Percentiles rank a stretch among this genome's conserved stretches.
phyloP scores from a whole-genome alignment of 1,140 invertebrate genomes.

The Apis laboriosa region DNA sequence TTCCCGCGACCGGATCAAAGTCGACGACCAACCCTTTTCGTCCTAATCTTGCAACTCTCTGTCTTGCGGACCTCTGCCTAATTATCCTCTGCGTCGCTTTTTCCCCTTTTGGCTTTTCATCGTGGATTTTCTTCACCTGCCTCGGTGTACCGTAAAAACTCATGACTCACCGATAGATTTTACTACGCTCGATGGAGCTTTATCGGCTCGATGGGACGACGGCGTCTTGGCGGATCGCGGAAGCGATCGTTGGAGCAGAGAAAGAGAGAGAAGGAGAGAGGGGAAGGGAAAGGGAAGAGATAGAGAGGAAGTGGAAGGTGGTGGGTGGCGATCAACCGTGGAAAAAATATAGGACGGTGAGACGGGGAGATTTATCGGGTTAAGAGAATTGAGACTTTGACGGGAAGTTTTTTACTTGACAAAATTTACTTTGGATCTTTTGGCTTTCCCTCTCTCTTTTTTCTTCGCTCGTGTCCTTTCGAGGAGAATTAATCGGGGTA shows the following conservation, averaged over 20 bases:
- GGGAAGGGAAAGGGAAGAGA: background rate
- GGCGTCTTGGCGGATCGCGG: slow-evolving; percentile 29
- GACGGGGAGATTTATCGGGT: slow-evolving; percentile 13
- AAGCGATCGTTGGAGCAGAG: background rate
- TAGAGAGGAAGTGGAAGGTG: background rate
- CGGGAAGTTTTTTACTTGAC: background rate
- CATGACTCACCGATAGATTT: slow-evolving; percentile 51
- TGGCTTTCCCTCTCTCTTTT: too few relatives aligned
- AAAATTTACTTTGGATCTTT: background rate
- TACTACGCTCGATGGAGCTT: slow-evolving; percentile 53
- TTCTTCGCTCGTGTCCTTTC: too few relatives aligned
- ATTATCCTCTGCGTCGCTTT: background rate
- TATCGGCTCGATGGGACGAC: slow-evolving; percentile 46
- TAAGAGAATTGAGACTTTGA: background rate
- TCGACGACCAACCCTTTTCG: slow-evolving; percentile 24
- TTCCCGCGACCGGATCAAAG: slow-evolving; percentile 42
- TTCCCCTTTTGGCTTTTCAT: slow-evolving; percentile 31
- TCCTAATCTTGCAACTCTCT: slow-evolving; percentile 29
- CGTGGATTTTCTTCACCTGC: slow-evolving; percentile 18
- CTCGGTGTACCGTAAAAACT: slow-evolving; percentile 60
- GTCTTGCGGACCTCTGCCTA: background rate
- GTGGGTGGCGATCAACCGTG: slow-evolving; percentile 7
- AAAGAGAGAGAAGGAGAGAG: too few relatives aligned
- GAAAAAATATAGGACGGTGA: background rate
- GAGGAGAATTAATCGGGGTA: background rate